Evolutionary conservation across 2,113 vertebrate species (phyloP), one percentile per base, ranked within the genome.

Genomic region (Ia io): DNA sequence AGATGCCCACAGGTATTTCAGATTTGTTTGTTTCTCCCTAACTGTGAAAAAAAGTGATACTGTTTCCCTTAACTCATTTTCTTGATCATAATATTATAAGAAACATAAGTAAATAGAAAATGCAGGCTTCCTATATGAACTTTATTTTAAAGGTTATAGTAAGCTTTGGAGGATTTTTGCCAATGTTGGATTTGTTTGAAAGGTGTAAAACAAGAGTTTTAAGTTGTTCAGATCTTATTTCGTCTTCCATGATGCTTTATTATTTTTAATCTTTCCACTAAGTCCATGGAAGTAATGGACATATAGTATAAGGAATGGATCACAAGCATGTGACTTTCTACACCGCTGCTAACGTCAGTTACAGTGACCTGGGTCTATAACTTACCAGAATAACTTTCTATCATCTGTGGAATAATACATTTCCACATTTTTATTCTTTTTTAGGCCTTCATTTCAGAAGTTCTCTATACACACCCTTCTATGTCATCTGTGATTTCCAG

Each of bases 1-100:
- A 98, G 98, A n/a, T 99, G 99, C 98, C 99, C 99, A 9, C 99
- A 99, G 99, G 99, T 99, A 98, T 98, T 77, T 88, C 16, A 74
- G 28, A 18, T 37, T 23, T 61, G 47, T 49, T 92, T 77, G 42
- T 32, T 80, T 86, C 82, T 59, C 35, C 30, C 37, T 70, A 30
- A 51, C 9, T 49, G n/a, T 32, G 8, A 87, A 91, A 95, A 65
- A 2, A 69, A 35, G 40, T 9, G 1, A 32, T 40, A n/a, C 37
- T 65, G 4, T 83, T 92, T 95, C 17, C 77, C 20, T 76, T 90
- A 10, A 13, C 93, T 84, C 23, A 56, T 53, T 88, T 92, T 63
- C 49, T 91, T 90, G n/a, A 61, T 4, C 25, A 65, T 8, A 90
- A 49, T 80, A 49, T 76, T 74, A 1, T 22, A 91, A 30, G 25